Percentiles rank a stretch among this genome's conserved stretches.
Evolutionary conservation across 2,113 vertebrate species (phyloP).

Genomic region (Genyomyrus donnyi): DNA sequence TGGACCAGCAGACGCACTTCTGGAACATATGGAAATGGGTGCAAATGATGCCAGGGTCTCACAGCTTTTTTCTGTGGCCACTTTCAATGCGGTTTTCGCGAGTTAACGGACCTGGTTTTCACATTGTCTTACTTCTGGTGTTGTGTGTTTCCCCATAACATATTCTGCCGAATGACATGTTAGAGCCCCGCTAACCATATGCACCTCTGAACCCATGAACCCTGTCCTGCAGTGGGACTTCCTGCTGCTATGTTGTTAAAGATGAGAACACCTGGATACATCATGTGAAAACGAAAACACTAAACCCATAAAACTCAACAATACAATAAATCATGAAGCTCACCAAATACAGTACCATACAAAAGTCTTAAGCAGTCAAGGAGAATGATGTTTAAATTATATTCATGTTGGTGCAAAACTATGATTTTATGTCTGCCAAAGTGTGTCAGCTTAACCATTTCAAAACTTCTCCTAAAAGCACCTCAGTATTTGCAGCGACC

Average conservation of each 20-base stretch:
- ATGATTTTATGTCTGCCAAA: neutral
- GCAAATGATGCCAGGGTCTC: neutral
- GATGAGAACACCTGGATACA: neutral
- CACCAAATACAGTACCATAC: neutral
- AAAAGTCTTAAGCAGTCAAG: neutral
- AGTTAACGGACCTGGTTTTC: neutral
- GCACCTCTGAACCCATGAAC: neutral
- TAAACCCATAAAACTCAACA: neutral
- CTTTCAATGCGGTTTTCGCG: neutral
- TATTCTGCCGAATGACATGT: neutral
- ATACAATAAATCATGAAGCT: neutral
- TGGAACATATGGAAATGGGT: neutral
- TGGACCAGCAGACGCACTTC: neutral
- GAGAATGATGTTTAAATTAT: neutral
- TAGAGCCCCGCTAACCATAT: neutral
- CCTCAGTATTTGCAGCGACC: neutral
- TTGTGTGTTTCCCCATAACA: neutral
- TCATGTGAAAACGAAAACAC: slow-evolving; percentile 6
- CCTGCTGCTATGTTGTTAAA: neutral
- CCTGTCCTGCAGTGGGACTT: neutral
- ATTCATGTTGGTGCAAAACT: neutral
- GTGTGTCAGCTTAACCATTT: neutral
- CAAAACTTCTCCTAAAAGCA: neutral
- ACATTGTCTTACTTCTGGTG: neutral
- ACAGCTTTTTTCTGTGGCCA: neutral